Evolutionary conservation across 2,113 vertebrate species (phyloP).

Genomic region (Pithys albifrons): DNA sequence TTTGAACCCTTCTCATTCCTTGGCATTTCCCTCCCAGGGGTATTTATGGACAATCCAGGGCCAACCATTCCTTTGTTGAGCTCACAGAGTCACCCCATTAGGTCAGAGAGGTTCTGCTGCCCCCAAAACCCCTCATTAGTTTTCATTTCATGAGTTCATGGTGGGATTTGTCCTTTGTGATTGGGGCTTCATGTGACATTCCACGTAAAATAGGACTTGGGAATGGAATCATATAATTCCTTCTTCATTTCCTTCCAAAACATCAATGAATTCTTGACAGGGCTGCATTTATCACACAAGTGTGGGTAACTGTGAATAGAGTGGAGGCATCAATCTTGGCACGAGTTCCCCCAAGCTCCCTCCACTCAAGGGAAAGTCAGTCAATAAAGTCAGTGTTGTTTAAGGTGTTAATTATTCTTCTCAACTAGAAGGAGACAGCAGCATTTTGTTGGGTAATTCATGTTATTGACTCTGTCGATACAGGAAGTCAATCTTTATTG

Average conservation of each 20-base stretch:
- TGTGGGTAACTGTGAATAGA: not conserved
- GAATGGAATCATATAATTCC: not conserved
- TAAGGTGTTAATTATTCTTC: not conserved
- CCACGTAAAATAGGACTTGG: not conserved
- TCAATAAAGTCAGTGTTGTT: not conserved
- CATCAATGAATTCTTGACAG: not conserved
- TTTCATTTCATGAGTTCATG: accelerated
- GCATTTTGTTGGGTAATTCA: not conserved
- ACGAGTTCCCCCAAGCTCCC: not conserved
- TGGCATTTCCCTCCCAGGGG: not conserved
- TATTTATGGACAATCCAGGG: not conserved
- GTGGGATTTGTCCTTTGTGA: not conserved
- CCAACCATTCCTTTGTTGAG: not conserved
- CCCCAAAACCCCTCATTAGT: not conserved
- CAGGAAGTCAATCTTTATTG: not conserved
- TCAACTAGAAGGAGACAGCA: not conserved
- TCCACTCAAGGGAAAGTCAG: not conserved
- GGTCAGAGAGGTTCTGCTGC: not conserved
- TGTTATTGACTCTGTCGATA: not conserved
- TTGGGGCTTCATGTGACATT: not conserved
- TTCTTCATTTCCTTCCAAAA: not conserved
- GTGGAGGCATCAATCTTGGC: not conserved
- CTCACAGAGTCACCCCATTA: too few relatives aligned
- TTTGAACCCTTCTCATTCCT: not conserved
- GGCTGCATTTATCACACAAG: not conserved